phyloP scores from a whole-genome alignment of 2,888 invertebrate species.

The Periphyllus acericola region DNA sequence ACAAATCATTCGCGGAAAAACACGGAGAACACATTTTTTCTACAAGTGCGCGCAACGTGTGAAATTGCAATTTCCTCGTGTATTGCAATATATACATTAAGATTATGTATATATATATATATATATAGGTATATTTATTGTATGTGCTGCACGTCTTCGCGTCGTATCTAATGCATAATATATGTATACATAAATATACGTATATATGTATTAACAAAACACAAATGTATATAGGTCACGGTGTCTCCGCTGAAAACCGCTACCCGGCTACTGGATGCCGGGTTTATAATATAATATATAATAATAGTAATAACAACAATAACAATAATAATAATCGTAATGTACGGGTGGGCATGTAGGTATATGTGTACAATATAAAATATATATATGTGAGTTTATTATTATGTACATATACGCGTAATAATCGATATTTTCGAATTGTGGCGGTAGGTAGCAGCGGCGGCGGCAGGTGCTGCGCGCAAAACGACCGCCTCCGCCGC shows the following conservation, averaged over 20 bases:
- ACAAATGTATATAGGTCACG: conserved; percentile 31
- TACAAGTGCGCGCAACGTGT: conserved; percentile 26
- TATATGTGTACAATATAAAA: neutral
- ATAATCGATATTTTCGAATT: conserved; percentile 48
- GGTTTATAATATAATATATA: neutral
- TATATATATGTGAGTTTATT: neutral
- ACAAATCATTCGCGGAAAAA: neutral
- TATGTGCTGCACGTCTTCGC: too few species aligned
- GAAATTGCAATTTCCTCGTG: conserved; percentile 13
- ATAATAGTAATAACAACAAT: neutral
- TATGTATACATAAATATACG: neutral
- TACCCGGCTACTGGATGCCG: neutral
- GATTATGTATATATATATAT: too few species aligned
- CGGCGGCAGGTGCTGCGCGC: conserved; percentile 10
- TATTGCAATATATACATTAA: neutral
- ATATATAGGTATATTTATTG: too few species aligned
- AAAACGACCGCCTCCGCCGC: conserved; percentile 23
- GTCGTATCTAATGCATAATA: neutral
- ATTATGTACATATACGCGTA: neutral
- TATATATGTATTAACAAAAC: neutral
- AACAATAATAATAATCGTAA: neutral
- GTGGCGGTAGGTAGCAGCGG: conserved; percentile 24
- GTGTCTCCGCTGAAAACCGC: conserved; percentile 20
- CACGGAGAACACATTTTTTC: conserved; percentile 3
- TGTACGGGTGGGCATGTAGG: neutral